A percentile compares a stretch with the other conserved stretches of the same genome.
Evolutionary conservation across 2,113 vertebrate genomes (phyloP).

Genomic region (Psilopsiagon aymara): DNA sequence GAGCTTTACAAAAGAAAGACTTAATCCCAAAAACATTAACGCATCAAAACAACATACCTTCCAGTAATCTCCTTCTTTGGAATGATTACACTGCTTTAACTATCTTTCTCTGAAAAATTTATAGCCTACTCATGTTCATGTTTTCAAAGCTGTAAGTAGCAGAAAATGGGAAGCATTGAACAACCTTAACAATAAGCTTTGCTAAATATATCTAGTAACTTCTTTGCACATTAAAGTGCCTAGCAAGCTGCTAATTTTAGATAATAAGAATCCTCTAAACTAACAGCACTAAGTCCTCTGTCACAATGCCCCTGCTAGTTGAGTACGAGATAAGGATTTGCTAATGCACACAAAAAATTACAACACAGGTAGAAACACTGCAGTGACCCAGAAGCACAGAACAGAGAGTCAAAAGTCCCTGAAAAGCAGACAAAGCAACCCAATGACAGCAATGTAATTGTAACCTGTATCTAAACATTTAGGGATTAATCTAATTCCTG

Average conservation of each 20-base stretch:
- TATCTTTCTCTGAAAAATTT: neutral
- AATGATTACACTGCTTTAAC: neutral
- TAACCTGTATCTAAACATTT: neutral
- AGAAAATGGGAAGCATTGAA: conserved; percentile 11
- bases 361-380: conserved; percentile 30
- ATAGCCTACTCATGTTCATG: neutral
- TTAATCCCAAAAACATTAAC: neutral
- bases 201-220: conserved; percentile 28
- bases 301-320: conserved; percentile 26
- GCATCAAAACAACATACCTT: neutral
- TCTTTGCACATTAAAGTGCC: conserved; percentile 34
- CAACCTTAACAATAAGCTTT: conserved; percentile 3
- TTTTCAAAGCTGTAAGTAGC: neutral
- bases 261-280: conserved; percentile 41
- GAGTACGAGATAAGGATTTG: conserved; percentile 59
- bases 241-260: conserved; percentile 54
- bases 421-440: conserved; percentile 36
- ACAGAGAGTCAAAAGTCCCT: conserved; percentile 48
- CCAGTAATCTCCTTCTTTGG: neutral
- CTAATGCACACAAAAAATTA: conserved; percentile 59
- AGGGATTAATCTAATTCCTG: neutral
- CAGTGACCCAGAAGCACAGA: conserved; percentile 5
- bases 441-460: neutral
- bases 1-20: neutral
- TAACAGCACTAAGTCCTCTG: conserved; percentile 40